Percentiles rank a stretch among this genome's conserved stretches.
These are phyloP conservation scores for Rhagonycha lutea DNA, from an alignment of 2,888 invertebrate genomes.

Conservation along the genomic window DNA sequence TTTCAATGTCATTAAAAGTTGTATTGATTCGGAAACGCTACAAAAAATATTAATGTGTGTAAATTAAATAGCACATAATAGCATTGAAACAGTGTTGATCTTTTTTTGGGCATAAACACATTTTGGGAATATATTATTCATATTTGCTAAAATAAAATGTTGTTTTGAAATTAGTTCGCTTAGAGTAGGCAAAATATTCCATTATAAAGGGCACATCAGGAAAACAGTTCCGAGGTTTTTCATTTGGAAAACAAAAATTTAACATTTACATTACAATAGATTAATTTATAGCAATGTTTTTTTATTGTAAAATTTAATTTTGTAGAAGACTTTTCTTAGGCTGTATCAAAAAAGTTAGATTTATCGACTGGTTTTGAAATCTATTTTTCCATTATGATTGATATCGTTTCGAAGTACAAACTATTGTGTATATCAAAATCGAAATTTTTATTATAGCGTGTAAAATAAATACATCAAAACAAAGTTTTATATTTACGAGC, in stretches of 20 bases:
- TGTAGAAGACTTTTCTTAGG: not conserved
- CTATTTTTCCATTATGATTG: not conserved
- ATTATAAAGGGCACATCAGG: not conserved
- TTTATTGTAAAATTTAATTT: not conserved
- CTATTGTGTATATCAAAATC: not conserved
- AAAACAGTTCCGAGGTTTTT: not conserved
- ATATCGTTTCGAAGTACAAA: not conserved
- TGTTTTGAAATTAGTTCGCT: not conserved
- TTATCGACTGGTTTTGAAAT: not conserved
- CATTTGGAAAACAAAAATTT: not conserved
- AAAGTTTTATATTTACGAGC: not conserved
- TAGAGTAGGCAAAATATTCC: not conserved
- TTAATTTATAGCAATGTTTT: not conserved
- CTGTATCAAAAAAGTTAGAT: not conserved
- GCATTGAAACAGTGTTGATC: too few species aligned
- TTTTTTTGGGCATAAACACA: too few species aligned
- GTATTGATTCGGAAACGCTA: too few species aligned
- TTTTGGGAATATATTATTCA: too few species aligned
- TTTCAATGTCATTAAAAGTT: too few species aligned
- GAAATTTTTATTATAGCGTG: not conserved
- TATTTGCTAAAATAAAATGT: not conserved
- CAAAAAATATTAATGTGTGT: too few species aligned
- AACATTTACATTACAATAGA: not conserved
- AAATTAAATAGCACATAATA: too few species aligned
- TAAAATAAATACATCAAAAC: not conserved